Percentiles rank a stretch among this genome's conserved stretches.
Conservation (phyloP, 2,113 vertebrate species). For the Leptosomus discolor region DNA sequence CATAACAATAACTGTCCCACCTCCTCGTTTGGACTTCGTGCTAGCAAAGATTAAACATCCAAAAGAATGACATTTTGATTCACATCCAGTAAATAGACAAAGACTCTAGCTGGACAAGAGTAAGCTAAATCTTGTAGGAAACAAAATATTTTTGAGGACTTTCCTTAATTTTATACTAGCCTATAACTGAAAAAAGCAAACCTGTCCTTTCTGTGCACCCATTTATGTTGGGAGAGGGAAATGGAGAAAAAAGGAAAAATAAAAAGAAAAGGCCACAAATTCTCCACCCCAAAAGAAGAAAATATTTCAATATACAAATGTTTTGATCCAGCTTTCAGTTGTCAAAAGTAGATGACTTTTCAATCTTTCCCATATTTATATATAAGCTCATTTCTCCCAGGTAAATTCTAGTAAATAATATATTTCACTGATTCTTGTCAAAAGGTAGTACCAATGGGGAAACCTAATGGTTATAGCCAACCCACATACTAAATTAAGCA, state of each 20-base stretch:
- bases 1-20: background rate
- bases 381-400: background rate
- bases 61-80: background rate
- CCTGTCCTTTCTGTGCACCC: background rate
- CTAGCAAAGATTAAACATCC: background rate
- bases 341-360: background rate
- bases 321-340: background rate
- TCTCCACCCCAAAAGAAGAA: background rate
- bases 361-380: background rate
- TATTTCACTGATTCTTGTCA: background rate
- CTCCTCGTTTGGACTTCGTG: background rate
- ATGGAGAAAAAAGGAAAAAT: background rate
- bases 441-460: background rate
- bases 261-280: background rate
- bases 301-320: background rate
- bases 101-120: background rate
- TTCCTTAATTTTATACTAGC: background rate
- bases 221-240: background rate
- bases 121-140: accelerated
- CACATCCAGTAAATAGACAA: background rate
- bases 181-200: background rate
- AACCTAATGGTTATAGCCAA: background rate
- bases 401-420: background rate
- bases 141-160: background rate
- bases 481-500: background rate